Evolutionary conservation across 2,113 vertebrate species (phyloP).

Genomic region (Rhabdomys dilectus): DNA sequence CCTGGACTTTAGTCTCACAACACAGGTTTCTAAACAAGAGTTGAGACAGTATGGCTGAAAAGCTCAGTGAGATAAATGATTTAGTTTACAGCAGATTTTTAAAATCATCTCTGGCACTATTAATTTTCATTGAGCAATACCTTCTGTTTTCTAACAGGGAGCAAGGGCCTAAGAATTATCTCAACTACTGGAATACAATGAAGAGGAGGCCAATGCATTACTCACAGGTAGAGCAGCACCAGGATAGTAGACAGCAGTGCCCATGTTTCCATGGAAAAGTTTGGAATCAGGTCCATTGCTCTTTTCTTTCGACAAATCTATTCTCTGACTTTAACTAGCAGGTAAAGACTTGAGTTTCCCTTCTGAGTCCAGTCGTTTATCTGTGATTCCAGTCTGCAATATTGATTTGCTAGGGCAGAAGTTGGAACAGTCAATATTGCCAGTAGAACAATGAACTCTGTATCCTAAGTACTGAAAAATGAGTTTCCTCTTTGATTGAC

Average conservation of each 20-base stretch:
- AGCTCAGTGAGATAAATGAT: not conserved
- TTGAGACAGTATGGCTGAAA: not conserved
- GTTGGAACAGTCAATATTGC: not conserved
- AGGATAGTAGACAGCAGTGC: slow-evolving; percentile 16
- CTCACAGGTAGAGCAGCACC: slow-evolving; percentile 67
- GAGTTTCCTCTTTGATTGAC: not conserved
- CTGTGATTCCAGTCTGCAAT: not conserved
- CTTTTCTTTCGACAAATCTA: not conserved
- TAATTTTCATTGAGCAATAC: not conserved
- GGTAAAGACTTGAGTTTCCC: not conserved
- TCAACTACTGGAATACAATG: not conserved
- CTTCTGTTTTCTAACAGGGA: not conserved
- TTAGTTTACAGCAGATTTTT: not conserved
- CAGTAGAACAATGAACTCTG: not conserved
- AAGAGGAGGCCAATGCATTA: not conserved
- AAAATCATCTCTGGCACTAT: not conserved
- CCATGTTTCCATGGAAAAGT: slow-evolving; percentile 55
- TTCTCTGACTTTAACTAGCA: not conserved
- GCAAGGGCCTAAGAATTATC: not conserved
- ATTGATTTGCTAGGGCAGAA: not conserved
- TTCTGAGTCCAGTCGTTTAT: not conserved
- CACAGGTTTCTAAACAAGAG: too few species aligned
- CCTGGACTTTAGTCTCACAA: not conserved
- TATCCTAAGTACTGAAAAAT: not conserved
- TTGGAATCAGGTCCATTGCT: slow-evolving; percentile 58